Base-by-base conservation (phyloP, 2,888 invertebrate species). In the Synergus japonicus region DNA sequence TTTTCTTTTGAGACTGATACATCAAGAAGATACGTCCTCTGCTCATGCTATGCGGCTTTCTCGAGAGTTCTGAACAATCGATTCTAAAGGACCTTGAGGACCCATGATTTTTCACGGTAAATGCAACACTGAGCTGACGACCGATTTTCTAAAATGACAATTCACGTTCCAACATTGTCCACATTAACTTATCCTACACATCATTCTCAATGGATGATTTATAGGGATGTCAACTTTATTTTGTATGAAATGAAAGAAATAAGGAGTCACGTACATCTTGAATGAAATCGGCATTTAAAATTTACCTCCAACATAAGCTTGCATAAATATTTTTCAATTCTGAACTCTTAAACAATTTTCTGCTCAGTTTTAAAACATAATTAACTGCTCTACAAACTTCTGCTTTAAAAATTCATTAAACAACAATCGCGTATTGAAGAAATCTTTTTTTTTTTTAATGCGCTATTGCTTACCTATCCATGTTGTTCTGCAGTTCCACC, bases 401-500 rank as follows among this genome's bases (percentile, higher is more conserved):
- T 66, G 9, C 65, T n/a, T 43, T n/a, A 2, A 43, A 43, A 66
- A 43, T 9, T 15, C n/a, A 58, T 8, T 43, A 0, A 43, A 8
- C 43, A 43, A 43, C 1, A 43, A 9, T 43, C 7, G 9, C 1
- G 8, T 3, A 29, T 29, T 29, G 29, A 29, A 29, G 3, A 3
- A 29, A 29, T 29, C 29, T 29, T 29, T 29, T 29, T 29, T 29
- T 29, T 29, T 29, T 29, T 29, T 29, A 29, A 37, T 37, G 37
- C 37, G 37, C 37, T 37, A 37, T 37, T 37, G 54, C 88, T 91
- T 89, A 93, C 93, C 93, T 93, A 89, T 93, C 93, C 89, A 93
- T 92, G 90, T 93, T 93, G 91, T 93, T 93, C 87, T 93, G 93
- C 84, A 93, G 92, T 87, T 93, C 93, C 90, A 95, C 95, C 93